Evolutionary conservation across 2,113 vertebrate species (phyloP), one percentile per base, ranked within the genome.

Genomic region (Apus apus): DNA sequence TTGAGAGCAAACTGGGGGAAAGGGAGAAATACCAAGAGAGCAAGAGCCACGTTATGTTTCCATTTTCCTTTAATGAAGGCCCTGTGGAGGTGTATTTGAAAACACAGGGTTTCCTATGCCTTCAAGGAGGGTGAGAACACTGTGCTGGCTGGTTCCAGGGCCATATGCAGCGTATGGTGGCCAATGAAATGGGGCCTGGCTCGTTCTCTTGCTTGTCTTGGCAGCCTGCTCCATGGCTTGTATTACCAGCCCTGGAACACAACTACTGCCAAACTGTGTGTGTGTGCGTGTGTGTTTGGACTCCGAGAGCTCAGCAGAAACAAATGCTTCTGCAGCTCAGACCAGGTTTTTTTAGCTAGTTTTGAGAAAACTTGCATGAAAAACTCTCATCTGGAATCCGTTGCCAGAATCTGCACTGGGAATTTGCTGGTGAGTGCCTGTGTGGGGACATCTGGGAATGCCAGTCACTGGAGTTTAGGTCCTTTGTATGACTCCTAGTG

Each of bases 91-190:
- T 98, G 97, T 98, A 97, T 97, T 98, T 98, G 98, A 97, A 98
- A 98, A 98, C 98, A 98, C 98, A 98, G 98, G 98, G 97, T 98
- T 98, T 98, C 98, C 98, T 98, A 96, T 98, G 98, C 97, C 97
- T 98, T 98, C 97, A 97, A 98, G 98, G 98, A 98, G 98, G 98
- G 98, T 98, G 98, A 98, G 98, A 98, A 98, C 98, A 97, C 97
- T 96, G 94, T 93, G 97, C 97, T 97, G 98, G 97, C 98, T 97
- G 97, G 96, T 93, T 98, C 96, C 98, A 83, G 98, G 97, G 98
- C 98, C 98, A 98, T 98, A 98, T 98, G 98, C 97, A 98, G 97
- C 19, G 85, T 97, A 97, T 98, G 97, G 97, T 98, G 98, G 98
- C 97, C 98, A 98, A 98, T 98, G 98, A 98, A 98, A 98, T 22